Percentiles rank a stretch among this genome's conserved stretches.
These are phyloP conservation scores for Passer montanus DNA, from an alignment of 2,113 vertebrate species.

Conservation along the genomic window DNA sequence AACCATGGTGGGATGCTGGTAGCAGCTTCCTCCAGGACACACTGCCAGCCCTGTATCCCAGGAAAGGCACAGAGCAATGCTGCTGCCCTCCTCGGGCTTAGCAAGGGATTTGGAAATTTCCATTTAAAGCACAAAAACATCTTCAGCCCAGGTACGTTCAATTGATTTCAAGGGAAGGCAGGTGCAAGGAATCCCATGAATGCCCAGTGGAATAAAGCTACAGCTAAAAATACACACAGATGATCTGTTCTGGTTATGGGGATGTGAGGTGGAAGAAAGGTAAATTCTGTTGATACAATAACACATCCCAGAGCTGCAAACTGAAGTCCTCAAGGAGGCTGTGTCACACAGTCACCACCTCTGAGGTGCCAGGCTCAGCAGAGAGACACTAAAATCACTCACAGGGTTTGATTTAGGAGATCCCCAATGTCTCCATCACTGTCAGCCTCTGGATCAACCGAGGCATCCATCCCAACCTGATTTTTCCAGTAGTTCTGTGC, in stretches of 20 bases:
- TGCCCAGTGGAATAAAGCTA: background rate
- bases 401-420: background rate
- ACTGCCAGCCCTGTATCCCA: background rate
- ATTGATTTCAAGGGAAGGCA: background rate
- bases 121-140: background rate
- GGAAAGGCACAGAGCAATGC: background rate
- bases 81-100: background rate
- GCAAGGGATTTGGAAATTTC: background rate
- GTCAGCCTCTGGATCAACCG: background rate
- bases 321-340: background rate
- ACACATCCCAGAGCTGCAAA: background rate
- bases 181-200: background rate
- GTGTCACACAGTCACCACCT: background rate
- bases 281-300: background rate
- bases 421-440: fast-evolving
- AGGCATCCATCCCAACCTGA: fast-evolving
- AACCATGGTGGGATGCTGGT: background rate
- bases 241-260: background rate
- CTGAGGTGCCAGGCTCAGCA: background rate
- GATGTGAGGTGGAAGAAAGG: background rate
- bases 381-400: background rate
- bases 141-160: background rate
- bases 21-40: background rate
- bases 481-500: background rate
- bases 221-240: background rate